Percentiles rank a stretch among this genome's conserved stretches.
phyloP scores from a whole-genome alignment of 2,797 vertebrate species.

The Amphiprion clarkii region DNA sequence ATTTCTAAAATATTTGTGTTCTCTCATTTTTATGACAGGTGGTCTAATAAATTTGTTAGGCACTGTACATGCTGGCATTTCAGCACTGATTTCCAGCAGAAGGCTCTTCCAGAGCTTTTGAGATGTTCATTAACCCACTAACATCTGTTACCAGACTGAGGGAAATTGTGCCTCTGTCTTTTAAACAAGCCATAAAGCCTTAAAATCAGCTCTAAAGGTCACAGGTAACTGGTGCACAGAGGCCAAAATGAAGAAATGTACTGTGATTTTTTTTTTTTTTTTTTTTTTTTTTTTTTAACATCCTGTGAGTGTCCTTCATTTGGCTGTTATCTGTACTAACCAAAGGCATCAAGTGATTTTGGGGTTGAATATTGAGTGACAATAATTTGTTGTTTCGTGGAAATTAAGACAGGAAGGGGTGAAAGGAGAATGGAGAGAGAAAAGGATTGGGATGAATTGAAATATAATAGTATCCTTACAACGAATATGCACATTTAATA shows the following conservation, averaged over 20 bases:
- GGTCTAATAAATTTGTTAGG: too few species aligned
- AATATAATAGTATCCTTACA: too few species aligned
- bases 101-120: conserved; percentile 2
- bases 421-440: too few species aligned
- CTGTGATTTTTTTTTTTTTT: not conserved
- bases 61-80: not conserved
- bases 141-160: conserved; percentile 29
- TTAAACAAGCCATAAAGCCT: conserved; percentile 30
- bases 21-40: too few species aligned
- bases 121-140: conserved; percentile 20
- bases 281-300: not conserved
- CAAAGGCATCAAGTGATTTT: conserved; percentile 15
- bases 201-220: conserved; percentile 40
- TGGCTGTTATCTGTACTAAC: not conserved
- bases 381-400: conserved; percentile 2
- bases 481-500: too few species aligned
- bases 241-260: conserved; percentile 21
- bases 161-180: conserved; percentile 9
- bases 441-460: too few species aligned
- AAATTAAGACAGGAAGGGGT: not conserved
- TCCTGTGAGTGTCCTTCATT: not conserved
- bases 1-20: too few species aligned
- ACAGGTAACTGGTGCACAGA: conserved; percentile 23
- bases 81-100: not conserved
- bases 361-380: conserved; percentile 3